Percentiles rank a stretch among this genome's conserved stretches.
Conservation (phyloP, 2,113 vertebrate species). For the Haliaeetus leucogaster region DNA sequence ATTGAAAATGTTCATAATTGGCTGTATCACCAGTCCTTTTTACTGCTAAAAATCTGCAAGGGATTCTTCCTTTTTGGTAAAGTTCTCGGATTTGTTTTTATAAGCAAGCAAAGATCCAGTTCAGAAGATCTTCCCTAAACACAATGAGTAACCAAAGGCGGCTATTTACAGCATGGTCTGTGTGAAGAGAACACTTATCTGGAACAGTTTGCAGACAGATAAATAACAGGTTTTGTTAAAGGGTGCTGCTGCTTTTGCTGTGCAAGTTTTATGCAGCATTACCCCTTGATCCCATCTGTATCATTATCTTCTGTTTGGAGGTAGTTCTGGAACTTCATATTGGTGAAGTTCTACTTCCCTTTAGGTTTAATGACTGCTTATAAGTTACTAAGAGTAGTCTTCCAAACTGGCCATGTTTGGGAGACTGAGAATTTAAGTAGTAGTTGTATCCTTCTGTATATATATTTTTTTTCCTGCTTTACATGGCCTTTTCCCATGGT, state of each 20-base stretch:
- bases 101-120: neutral
- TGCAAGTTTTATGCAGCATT: neutral
- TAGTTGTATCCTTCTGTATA: neutral
- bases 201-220: neutral
- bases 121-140: neutral
- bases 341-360: neutral
- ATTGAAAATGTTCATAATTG: neutral
- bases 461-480: neutral
- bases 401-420: neutral
- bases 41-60: neutral
- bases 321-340: neutral
- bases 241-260: neutral
- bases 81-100: neutral
- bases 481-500: neutral
- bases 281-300: neutral
- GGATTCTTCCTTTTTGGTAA: neutral
- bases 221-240: neutral
- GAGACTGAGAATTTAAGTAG: neutral
- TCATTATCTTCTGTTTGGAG: neutral
- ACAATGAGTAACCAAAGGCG: neutral
- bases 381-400: neutral
- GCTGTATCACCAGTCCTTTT: neutral
- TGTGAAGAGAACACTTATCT: neutral
- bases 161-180: neutral
- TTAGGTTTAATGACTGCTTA: neutral